These are phyloP conservation scores for Stenotaenia linearis DNA, from an alignment of 2,888 invertebrate genomes.

Conservation along the genomic window DNA sequence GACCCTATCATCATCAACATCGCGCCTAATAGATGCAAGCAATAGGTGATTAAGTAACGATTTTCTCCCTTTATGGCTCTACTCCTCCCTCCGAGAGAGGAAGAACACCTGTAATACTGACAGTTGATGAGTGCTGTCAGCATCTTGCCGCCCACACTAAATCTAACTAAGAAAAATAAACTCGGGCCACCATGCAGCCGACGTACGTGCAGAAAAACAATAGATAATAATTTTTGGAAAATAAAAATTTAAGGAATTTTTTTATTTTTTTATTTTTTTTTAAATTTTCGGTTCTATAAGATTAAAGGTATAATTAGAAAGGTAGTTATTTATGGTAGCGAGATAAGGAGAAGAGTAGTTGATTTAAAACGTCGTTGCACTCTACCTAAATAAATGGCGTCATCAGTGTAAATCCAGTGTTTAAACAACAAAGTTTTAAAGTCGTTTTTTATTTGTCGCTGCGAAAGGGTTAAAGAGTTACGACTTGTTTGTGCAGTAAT, in stretches of 20 bases:
- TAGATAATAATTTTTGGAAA: conserved; percentile 3
- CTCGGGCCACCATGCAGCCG: neutral
- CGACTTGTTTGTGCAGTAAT: conserved; percentile 1
- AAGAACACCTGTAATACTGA: conserved; percentile 23
- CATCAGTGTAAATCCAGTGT: conserved; percentile 24
- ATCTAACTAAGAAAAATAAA: neutral
- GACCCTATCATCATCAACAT: conserved; percentile 26
- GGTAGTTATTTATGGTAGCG: conserved; percentile 13
- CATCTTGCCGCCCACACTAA: neutral
- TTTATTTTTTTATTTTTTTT: no score
- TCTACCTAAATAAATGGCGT: conserved; percentile 11
- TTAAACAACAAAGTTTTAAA: conserved; percentile 12
- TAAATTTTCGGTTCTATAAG: no score
- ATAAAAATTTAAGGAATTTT: neutral
- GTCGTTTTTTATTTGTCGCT: conserved; percentile 19
- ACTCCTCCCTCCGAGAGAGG: conserved; percentile 7
- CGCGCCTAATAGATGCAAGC: conserved; percentile 24
- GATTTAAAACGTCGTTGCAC: conserved; percentile 3
- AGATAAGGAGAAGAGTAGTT: conserved; percentile 20
- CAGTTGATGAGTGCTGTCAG: conserved; percentile 13
- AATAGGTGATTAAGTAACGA: conserved; percentile 26
- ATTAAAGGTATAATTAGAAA: conserved; percentile 23
- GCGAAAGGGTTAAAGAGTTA: conserved; percentile 6
- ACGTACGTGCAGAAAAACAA: neutral
- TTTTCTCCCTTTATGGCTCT: conserved; percentile 12